A percentile compares a stretch with the other conserved stretches of the same genome.
These are phyloP conservation scores for Dyspetes luteomarginatus DNA, from an alignment of 2,888 invertebrate genomes.

Conservation along the genomic window DNA sequence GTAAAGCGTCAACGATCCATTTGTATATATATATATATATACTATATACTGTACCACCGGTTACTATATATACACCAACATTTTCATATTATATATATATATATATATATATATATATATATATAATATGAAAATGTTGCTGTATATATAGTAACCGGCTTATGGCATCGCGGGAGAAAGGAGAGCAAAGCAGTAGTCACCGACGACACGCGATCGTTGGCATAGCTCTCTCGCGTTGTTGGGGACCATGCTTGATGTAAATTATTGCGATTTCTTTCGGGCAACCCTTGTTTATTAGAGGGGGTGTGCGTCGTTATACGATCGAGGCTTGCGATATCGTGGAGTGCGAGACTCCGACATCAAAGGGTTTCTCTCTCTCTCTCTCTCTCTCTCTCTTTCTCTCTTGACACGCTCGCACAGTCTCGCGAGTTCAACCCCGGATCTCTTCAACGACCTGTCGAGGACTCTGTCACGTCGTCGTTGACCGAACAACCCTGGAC, in stretches of 20 bases:
- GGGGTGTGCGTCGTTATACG: constrained; percentile 78
- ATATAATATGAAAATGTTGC: constrained; percentile 49
- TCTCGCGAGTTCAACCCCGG: constrained; percentile 47
- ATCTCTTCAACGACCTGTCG: constrained; percentile 61
- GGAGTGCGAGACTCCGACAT: constrained; percentile 73
- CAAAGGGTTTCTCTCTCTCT: constrained; percentile 74
- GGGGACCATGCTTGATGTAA: constrained; percentile 74
- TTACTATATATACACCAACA: too few relatives aligned
- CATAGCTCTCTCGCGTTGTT: constrained; percentile 72
- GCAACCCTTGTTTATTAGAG: constrained; percentile 80
- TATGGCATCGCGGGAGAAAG: constrained; percentile 52
- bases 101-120: too few relatives aligned
- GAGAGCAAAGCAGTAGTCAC: constrained; percentile 58
- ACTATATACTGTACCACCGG: too few relatives aligned
- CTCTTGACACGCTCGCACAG: constrained; percentile 57
- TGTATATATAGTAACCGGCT: constrained; percentile 12
- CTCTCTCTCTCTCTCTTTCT: constrained; percentile 34
- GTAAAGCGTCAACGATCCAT: constrained; percentile 10
- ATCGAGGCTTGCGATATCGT: constrained; percentile 77
- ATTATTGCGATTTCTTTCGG: constrained; percentile 82
- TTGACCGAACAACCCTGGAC: constrained; percentile 20
- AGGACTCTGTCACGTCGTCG: constrained; percentile 36
- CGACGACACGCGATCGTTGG: constrained; percentile 80
- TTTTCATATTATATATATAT: too few relatives aligned
- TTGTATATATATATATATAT: constrained; percentile 26